Conservation (phyloP, 2,113 vertebrate genomes). For the Rissa tridactyla region DNA sequence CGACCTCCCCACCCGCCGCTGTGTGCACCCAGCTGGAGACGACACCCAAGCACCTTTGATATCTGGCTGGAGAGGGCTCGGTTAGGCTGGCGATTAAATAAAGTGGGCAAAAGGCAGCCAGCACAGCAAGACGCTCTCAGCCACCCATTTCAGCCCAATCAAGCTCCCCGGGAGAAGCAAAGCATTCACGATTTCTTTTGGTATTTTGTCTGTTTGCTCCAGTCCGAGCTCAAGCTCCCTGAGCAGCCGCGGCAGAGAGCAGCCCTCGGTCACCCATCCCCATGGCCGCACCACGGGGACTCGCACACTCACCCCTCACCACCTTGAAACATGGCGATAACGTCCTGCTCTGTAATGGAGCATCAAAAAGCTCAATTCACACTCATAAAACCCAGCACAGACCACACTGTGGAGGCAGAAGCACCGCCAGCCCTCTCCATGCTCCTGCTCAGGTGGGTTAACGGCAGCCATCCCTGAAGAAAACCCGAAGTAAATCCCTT, state of each 20-base stretch:
- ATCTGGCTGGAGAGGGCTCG: background rate
- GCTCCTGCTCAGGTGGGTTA: background rate
- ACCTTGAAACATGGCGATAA: background rate
- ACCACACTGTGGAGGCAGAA: background rate
- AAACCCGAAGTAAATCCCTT: background rate
- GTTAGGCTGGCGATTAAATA: background rate
- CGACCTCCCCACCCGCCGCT: background rate
- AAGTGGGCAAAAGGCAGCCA: background rate
- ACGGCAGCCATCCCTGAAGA: background rate
- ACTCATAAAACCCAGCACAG: background rate
- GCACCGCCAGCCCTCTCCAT: background rate
- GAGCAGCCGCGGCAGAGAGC: background rate
- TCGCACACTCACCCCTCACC: background rate
- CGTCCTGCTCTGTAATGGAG: background rate
- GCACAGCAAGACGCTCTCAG: background rate
- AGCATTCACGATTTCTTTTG: background rate
- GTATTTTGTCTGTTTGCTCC: background rate
- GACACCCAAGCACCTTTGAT: background rate
- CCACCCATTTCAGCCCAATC: background rate
- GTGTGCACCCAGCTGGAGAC: background rate
- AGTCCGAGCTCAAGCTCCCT: fast-evolving
- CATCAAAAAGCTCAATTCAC: background rate
- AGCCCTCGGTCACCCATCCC: background rate
- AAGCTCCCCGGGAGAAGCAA: background rate
- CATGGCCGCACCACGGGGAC: fast-evolving